These are phyloP conservation scores for Umimayanthus kanabou DNA, from an alignment of 92 coral and sea anemone species.

Conservation along the genomic window DNA sequence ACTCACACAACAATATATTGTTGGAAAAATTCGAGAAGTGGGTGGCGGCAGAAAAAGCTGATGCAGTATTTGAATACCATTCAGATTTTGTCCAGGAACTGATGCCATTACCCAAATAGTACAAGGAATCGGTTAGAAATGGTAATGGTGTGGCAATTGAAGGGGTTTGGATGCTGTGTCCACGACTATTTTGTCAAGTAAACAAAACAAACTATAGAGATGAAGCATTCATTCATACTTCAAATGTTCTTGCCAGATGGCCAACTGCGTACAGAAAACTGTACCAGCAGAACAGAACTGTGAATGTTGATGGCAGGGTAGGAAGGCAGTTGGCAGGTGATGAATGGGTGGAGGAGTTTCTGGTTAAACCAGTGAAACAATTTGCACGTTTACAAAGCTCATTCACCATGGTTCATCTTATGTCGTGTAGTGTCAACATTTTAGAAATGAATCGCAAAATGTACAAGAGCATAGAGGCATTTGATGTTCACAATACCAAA, in stretches of 20 bases:
- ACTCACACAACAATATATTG: no score
- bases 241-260: conserved; percentile 35
- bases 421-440: conserved; percentile 55
- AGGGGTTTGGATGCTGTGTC: conserved; percentile 43
- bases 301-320: conserved; percentile 41
- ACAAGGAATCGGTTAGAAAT: conserved; percentile 34
- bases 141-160: conserved; percentile 54
- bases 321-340: conserved; percentile 61
- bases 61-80: no score
- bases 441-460: conserved; percentile 42
- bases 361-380: conserved; percentile 51
- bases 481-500: conserved; percentile 48
- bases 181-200: conserved; percentile 20
- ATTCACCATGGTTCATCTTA: conserved; percentile 44
- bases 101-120: no score
- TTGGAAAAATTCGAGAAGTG: no score
- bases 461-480: conserved; percentile 47
- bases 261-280: conserved; percentile 29
- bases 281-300: conserved; percentile 35
- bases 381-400: conserved; percentile 50
- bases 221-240: conserved; percentile 15
- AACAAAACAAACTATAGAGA: conserved; percentile 30
- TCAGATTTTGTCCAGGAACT: no score
- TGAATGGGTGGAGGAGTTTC: conserved; percentile 59
- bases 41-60: no score